phyloP scores from a whole-genome alignment of 2,888 invertebrate genomes.

The Lampropteryx suffumata region DNA sequence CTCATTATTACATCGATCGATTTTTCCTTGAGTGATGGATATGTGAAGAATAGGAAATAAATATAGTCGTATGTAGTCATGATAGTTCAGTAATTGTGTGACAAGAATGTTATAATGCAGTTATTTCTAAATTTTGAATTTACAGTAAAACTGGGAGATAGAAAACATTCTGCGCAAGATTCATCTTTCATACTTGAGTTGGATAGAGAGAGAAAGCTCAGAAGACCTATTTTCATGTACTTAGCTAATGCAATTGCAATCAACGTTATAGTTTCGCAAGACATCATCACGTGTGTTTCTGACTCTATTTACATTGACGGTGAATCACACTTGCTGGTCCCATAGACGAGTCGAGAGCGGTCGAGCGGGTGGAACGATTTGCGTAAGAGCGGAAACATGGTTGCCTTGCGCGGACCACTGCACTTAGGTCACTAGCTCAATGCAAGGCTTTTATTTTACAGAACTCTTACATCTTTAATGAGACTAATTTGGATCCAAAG shows the following conservation, averaged over 20 bases:
- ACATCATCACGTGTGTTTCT: conserved; percentile 42
- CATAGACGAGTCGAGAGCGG: conserved; percentile 39
- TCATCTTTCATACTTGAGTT: conserved; percentile 12
- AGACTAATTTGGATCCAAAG: conserved; percentile 22
- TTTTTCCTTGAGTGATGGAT: conserved; percentile 22
- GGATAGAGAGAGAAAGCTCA: conserved; percentile 17
- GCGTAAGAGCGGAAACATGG: conserved; percentile 53
- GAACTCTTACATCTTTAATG: conserved; percentile 18
- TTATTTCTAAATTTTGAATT: no score
- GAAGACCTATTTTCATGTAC: conserved; percentile 28
- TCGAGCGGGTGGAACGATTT: conserved; percentile 43
- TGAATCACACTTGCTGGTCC: conserved; percentile 46
- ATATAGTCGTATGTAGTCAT: neutral
- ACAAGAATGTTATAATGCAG: neutral
- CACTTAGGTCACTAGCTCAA: conserved; percentile 37
- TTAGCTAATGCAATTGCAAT: conserved; percentile 37
- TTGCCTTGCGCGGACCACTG: conserved; percentile 45
- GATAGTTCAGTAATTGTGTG: conserved; percentile 6
- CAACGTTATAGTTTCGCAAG: conserved; percentile 43
- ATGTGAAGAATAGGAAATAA: conserved; percentile 5
- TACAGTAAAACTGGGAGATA: no score
- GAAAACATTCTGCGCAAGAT: neutral
- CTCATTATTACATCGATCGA: conserved; percentile 11
- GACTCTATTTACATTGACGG: conserved; percentile 29
- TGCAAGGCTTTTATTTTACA: conserved; percentile 16